Evolutionary conservation across 1,140 invertebrate species (phyloP).

Genomic region (Sogatella furcifera): DNA sequence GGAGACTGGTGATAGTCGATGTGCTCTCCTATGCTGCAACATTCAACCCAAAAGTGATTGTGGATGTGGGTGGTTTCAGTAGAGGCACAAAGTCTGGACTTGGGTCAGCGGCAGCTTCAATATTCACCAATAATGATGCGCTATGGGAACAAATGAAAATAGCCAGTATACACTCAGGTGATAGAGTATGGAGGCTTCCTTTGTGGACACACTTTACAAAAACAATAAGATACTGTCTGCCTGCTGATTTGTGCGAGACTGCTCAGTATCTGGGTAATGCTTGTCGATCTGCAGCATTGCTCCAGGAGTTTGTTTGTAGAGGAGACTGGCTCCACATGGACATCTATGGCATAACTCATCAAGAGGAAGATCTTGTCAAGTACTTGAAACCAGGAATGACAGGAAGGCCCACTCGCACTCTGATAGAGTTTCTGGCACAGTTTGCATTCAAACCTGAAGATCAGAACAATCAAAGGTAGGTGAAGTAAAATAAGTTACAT

Average conservation of each 20-base stretch:
- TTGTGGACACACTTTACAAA: conserved; percentile 38
- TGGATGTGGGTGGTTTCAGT: conserved; percentile 45
- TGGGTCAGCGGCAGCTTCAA: conserved; percentile 55
- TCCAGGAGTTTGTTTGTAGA: not conserved
- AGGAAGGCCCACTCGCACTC: not conserved
- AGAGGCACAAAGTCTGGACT: conserved; percentile 41
- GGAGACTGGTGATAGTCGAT: conserved; percentile 50
- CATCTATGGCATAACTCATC: not conserved
- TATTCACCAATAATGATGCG: conserved; percentile 39
- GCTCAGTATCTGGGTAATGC: not conserved
- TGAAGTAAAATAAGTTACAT: too few species aligned
- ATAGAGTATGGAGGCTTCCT: conserved; percentile 47
- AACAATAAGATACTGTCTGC: not conserved
- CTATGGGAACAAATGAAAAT: conserved; percentile 27
- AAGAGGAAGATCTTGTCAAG: not conserved
- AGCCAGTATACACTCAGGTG: conserved; percentile 37
- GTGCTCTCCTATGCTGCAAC: conserved; percentile 39
- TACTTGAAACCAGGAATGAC: not conserved
- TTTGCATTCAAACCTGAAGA: not conserved
- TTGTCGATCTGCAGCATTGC: not conserved
- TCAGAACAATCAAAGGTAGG: too few species aligned
- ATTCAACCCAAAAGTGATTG: conserved; percentile 39
- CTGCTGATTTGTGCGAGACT: not conserved
- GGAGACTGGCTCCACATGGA: not conserved
- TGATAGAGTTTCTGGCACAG: not conserved